Evolutionary conservation across 1,140 invertebrate species (phyloP), one percentile per base, ranked within the genome.

Genomic region (Chelonus insularis): DNA sequence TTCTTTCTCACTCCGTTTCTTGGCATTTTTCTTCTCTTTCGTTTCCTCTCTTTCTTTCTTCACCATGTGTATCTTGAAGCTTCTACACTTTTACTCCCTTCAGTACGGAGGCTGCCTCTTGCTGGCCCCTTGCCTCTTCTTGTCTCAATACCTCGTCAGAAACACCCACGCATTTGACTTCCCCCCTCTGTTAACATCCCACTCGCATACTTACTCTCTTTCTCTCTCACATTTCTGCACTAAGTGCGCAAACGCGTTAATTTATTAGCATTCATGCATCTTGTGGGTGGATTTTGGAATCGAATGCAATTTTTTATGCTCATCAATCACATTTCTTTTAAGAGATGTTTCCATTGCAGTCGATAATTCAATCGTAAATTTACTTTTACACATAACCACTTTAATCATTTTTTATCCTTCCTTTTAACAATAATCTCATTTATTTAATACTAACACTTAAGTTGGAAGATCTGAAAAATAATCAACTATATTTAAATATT

Each of bases 91-190:
- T 29, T 29, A 29, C 25, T 29, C 25, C 25, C 25, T 29, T 29
- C 25, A 29, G 25, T 29, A 4, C 25, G 7, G 25, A 29, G 25
- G 25, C 54, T 36, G 58, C 39, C 48, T 54, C n/a, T 25, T 36
- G 4, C 50, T 52, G 16, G 51, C 23, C 25, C 34, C 25, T 29
- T 29, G 25, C 25, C 25, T 7, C 7, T 29, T 29, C 25, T 29
- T 29, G 25, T 29, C 25, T 29, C 25, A 29, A 4, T 4, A 29
- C 51, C 60, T 65, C 64, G 65, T 71, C 68, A 66, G 67, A 71
- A 67, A 69, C 71, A 65, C 71, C 70, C 70, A 70, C 71, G 67
- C 68, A 25, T 29, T 29, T 29, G 25, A 29, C 25, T 29, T 29
- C 25, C 7, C 25, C 25, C 25, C 25, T 4, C 25, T 29, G 3